phyloP scores from a whole-genome alignment of 1,140 invertebrate species.

The Ptiloglossa arizonensis region DNA sequence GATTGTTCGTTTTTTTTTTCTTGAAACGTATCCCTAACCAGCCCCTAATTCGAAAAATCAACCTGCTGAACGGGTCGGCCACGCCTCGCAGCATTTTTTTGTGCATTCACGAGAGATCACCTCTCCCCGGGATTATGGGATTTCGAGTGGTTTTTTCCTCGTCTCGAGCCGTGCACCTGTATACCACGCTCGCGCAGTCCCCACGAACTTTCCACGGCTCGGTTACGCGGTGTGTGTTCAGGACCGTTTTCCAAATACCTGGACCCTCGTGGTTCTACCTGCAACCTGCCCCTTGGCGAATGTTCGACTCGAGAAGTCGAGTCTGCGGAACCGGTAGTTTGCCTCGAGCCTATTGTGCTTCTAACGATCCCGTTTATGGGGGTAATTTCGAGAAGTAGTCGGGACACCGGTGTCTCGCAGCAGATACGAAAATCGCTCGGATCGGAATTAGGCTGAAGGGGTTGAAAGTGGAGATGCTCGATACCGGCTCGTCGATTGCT shows the following conservation, averaged over 20 bases:
- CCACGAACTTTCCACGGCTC: slow-evolving; percentile 46
- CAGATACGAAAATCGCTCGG: slow-evolving; percentile 36
- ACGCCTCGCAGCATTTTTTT: slow-evolving; percentile 38
- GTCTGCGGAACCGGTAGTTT: slow-evolving; percentile 36
- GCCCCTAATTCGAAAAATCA: slow-evolving; percentile 30
- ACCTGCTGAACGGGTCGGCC: slow-evolving; percentile 39
- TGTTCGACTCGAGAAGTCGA: slow-evolving; percentile 41
- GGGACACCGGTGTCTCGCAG: slow-evolving; percentile 5
- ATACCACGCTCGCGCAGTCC: slow-evolving; percentile 7
- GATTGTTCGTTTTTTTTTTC: slow-evolving; percentile 4
- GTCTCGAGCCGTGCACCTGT: slow-evolving; percentile 47
- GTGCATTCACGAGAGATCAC: not conserved
- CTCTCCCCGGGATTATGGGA: slow-evolving; percentile 37
- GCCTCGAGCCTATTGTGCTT: slow-evolving; percentile 37
- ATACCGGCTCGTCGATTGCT: not conserved
- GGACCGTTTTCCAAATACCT: slow-evolving; percentile 54
- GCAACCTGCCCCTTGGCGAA: slow-evolving; percentile 18
- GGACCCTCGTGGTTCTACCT: slow-evolving; percentile 53
- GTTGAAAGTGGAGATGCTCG: not conserved
- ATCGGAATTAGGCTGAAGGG: not conserved
- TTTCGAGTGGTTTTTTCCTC: slow-evolving; percentile 38
- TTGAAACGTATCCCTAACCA: slow-evolving; percentile 5
- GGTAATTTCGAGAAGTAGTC: slow-evolving; percentile 39
- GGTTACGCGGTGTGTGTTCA: slow-evolving; percentile 38
- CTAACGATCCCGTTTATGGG: slow-evolving; percentile 57